A percentile compares a stretch with the other conserved stretches of the same genome.
phyloP scores from a whole-genome alignment of 2,888 invertebrate species.

The Hirtodrosophila alboralis region DNA sequence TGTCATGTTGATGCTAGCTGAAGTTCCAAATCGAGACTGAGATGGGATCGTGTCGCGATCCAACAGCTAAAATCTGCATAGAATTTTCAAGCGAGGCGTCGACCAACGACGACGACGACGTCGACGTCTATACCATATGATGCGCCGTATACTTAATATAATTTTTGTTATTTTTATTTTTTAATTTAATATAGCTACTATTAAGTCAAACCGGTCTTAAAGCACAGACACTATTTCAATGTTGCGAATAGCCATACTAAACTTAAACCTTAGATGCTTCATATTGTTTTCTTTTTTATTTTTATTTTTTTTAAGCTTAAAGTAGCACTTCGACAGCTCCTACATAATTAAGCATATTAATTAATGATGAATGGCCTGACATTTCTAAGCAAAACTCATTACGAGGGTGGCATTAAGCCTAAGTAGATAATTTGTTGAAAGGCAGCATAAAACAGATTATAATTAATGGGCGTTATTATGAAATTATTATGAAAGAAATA shows the following conservation, averaged over 20 bases:
- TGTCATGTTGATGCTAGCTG: conserved; percentile 73
- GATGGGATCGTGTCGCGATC: conserved; percentile 47
- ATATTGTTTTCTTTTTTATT: conserved; percentile 17
- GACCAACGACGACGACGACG: conserved; percentile 17
- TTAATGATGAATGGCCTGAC: conserved; percentile 29
- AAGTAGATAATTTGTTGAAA: not conserved
- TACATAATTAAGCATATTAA: conserved; percentile 30
- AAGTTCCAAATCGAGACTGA: conserved; percentile 80
- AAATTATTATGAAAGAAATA: too few relatives aligned
- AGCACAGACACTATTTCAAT: conserved; percentile 12
- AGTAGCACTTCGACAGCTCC: conserved; percentile 3
- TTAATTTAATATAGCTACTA: conserved; percentile 34
- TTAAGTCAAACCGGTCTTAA: conserved; percentile 50
- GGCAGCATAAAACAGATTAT: too few relatives aligned
- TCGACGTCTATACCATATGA: conserved; percentile 33
- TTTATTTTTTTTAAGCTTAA: not conserved
- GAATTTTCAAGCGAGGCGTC: conserved; percentile 35
- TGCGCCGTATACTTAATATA: conserved; percentile 49
- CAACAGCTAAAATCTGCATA: conserved; percentile 69
- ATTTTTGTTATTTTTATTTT: too few relatives aligned
- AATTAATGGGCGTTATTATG: too few relatives aligned
- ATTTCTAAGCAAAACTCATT: not conserved
- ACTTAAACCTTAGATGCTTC: conserved; percentile 19
- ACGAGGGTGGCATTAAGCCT: conserved; percentile 15
- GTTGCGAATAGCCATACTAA: conserved; percentile 12